Conservation (phyloP, 2,797 vertebrate species). For the Tokudaia tokunoshimensis region DNA sequence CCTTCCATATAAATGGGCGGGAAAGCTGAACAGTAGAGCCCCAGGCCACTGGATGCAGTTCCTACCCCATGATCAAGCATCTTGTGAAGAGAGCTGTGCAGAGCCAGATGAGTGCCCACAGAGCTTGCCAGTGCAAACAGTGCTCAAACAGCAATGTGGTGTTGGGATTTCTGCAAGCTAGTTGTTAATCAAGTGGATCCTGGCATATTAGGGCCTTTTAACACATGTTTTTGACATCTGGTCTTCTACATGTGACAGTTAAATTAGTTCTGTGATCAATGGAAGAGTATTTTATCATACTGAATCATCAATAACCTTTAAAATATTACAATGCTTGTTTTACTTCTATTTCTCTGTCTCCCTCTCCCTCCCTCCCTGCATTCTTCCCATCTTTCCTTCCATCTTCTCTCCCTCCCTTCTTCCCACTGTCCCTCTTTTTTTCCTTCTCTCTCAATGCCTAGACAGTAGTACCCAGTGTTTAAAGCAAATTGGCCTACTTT, state of each 20-base stretch:
- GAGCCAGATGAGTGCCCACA: constrained; percentile 79
- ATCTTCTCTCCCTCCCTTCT: background rate
- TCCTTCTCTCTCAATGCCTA: background rate
- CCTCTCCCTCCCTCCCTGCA: background rate
- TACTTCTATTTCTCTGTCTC: background rate
- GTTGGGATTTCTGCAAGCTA: constrained; percentile 87
- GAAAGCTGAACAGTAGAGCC: constrained; percentile 81
- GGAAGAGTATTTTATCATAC: constrained; percentile 74
- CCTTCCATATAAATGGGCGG: constrained; percentile 84
- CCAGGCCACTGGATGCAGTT: constrained; percentile 71
- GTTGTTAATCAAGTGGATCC: constrained; percentile 88
- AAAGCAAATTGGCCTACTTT: constrained; percentile 75
- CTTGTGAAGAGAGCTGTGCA: constrained; percentile 86
- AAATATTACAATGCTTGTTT: constrained; percentile 65
- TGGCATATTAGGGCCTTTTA: constrained; percentile 86
- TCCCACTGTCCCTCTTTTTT: background rate
- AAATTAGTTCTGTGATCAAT: constrained; percentile 88
- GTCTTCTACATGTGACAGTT: constrained; percentile 83
- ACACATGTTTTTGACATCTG: constrained; percentile 87
- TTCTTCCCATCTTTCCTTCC: rapidly evolving
- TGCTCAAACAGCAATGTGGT: constrained; percentile 86
- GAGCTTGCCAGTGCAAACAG: constrained; percentile 89
- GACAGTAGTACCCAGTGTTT: constrained; percentile 65
- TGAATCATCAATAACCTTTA: constrained; percentile 83
- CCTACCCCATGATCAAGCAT: constrained; percentile 83